Base-by-base conservation (phyloP, 2,797 vertebrate genomes). In the Sebastes vulpes region DNA sequence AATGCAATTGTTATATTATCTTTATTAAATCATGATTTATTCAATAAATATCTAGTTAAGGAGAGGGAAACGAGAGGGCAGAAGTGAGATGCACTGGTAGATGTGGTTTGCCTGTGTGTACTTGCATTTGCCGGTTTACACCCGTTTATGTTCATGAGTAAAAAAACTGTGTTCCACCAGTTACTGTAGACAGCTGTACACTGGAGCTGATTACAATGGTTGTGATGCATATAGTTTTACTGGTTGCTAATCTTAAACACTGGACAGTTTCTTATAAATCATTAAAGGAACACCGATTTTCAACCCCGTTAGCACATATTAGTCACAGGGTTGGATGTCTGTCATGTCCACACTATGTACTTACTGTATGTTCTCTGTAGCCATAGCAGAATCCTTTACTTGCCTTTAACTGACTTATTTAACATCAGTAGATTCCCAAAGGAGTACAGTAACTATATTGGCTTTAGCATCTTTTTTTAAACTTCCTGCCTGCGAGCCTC, bases 1-100 rank as follows among this genome's bases (percentile, higher is more conserved):
- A 81, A 89, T 86, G n/a, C 53, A 87, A 81, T 79, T 73, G 48
- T 84, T 79, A 7, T 63, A 85, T 86, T 79, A 83, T 58, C 54
- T 20, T 90, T 64, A 90, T 88, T 75, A 71, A 82, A 87, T 86
- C 61, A 78, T 52, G 71, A 81, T 50, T 69, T 77, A 63, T 60
- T 65, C n/a, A 31, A 1, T 46, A 1, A 59, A 59, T 60, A 31
- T 54, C 38, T 63, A 31, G 16, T 84, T 68, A 32, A 32, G 25
- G 12, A 73, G n/a, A 78, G 18, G 53, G 54, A 69, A 70, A 60
- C 2, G 1, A 48, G 67, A 59, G 35, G 60, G 52, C 57, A 66
- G 29, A 20, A 21, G 3, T 7, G n/a, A 65, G 12, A 52, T 31
- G 23, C 14, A 66, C 6, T 12, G 52, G 2, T 50, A 8, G 12